phyloP scores from a whole-genome alignment of 2,797 vertebrate genomes.

The Lithobates pipiens region DNA sequence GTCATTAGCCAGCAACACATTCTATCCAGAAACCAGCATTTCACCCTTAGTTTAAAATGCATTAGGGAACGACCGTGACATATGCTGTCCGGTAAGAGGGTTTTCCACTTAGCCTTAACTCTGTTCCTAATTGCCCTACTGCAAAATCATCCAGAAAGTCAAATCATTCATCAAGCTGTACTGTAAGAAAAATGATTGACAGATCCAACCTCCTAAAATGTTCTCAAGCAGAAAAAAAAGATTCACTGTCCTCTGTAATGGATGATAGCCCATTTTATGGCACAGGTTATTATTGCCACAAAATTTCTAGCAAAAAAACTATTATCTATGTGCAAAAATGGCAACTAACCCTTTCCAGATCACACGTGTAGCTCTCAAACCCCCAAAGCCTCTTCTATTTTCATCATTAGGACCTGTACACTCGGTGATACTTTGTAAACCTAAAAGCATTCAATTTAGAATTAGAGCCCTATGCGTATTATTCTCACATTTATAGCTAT shows the following conservation, averaged over 20 bases:
- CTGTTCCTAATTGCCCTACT: conserved; percentile 3
- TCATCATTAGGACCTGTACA: not conserved
- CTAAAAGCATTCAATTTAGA: too few species aligned
- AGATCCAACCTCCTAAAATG: not conserved
- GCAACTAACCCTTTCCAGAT: not conserved
- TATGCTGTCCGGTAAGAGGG: not conserved
- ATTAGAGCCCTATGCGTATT: too few species aligned
- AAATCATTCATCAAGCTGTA: conserved; percentile 9
- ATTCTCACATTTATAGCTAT: not conserved
- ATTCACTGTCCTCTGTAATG: not conserved
- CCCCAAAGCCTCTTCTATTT: not conserved
- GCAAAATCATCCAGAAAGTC: not conserved
- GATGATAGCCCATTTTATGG: not conserved
- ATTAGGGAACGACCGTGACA: conserved; percentile 11
- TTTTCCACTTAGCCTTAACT: not conserved
- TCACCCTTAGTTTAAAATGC: conserved; percentile 5
- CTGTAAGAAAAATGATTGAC: conserved; percentile 4
- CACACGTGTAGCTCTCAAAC: not conserved
- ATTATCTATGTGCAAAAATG: not conserved
- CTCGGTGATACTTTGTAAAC: not conserved
- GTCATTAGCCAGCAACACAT: not conserved
- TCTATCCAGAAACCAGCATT: not conserved
- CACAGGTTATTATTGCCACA: not conserved
- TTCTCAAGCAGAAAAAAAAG: conserved; percentile 7
- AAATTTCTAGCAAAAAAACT: not conserved